phyloP scores from a whole-genome alignment of 35 echinoderm and acorn worm genomes.

The Ophioderma brevispina region DNA sequence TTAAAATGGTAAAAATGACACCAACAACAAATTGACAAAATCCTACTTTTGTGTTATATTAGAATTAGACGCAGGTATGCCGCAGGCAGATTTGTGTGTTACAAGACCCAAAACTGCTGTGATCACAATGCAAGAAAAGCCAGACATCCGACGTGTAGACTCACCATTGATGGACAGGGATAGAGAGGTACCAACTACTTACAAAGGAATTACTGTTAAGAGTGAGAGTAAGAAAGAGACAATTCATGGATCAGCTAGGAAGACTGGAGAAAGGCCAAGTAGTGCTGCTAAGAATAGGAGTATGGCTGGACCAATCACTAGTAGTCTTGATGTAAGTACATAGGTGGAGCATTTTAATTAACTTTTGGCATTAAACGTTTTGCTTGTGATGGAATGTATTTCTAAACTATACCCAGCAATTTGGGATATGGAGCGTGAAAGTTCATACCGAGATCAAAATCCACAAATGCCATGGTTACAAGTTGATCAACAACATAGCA shows the following conservation, averaged over 20 bases:
- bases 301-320: slow-evolving; percentile 84
- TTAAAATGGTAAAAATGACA: too few species aligned
- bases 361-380: too few species aligned
- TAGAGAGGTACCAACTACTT: background rate
- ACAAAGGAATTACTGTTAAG: background rate
- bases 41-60: background rate
- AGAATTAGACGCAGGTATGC: slow-evolving; percentile 70
- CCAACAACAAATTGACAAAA: too few species aligned
- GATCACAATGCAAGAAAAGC: slow-evolving; percentile 53
- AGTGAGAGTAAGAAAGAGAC: background rate
- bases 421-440: too few species aligned
- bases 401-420: too few species aligned
- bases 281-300: slow-evolving; percentile 62
- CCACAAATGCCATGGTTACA: too few species aligned
- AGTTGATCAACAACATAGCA: too few species aligned
- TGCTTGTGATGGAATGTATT: too few species aligned
- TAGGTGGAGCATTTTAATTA: too few species aligned
- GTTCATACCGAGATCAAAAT: too few species aligned
- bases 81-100: slow-evolving; percentile 62
- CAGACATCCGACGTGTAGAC: slow-evolving; percentile 27
- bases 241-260: background rate
- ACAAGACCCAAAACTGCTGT: slow-evolving; percentile 38
- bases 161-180: background rate
- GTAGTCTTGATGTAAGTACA: slow-evolving; percentile 82
- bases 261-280: slow-evolving; percentile 45